Percentiles rank a stretch among this genome's conserved stretches.
These are phyloP conservation scores for Emmelina monodactyla DNA, from an alignment of 2,888 invertebrate species.

Conservation along the genomic window DNA sequence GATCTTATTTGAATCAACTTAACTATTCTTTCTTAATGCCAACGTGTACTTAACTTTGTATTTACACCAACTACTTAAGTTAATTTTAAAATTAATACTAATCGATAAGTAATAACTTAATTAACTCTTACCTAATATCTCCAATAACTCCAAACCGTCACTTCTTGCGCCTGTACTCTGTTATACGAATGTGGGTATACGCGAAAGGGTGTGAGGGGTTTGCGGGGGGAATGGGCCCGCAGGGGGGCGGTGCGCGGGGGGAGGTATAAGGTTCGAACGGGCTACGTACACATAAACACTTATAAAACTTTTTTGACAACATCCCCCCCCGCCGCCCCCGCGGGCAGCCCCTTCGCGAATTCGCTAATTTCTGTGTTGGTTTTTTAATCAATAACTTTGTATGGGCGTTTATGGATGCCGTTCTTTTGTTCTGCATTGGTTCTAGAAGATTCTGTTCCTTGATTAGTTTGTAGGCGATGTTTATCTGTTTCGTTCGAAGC, in stretches of 20 bases:
- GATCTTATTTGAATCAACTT: no score
- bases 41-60: no score
- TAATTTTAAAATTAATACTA: no score
- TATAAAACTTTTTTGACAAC: slow-evolving; percentile 67
- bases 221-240: slow-evolving; percentile 17
- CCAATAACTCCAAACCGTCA: slow-evolving; percentile 18
- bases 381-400: slow-evolving; percentile 62
- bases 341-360: slow-evolving; percentile 47
- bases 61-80: no score
- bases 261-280: no score
- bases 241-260: slow-evolving; percentile 22
- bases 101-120: no score
- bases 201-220: slow-evolving; percentile 59
- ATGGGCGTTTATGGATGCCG: slow-evolving; percentile 6
- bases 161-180: slow-evolving; percentile 36
- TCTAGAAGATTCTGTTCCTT: no score
- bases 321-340: slow-evolving; percentile 38
- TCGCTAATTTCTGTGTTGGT: slow-evolving; percentile 67
- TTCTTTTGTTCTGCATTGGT: no score
- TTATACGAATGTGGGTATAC: slow-evolving; percentile 62
- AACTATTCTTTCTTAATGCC: no score
- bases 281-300: slow-evolving; percentile 62
- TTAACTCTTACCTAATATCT: no score
- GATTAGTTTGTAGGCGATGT: neutral
- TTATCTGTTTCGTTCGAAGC: neutral